Evolutionary conservation across 2,888 invertebrate species (phyloP), one percentile per base, ranked within the genome.

Genomic region (Corbicula japonica): DNA sequence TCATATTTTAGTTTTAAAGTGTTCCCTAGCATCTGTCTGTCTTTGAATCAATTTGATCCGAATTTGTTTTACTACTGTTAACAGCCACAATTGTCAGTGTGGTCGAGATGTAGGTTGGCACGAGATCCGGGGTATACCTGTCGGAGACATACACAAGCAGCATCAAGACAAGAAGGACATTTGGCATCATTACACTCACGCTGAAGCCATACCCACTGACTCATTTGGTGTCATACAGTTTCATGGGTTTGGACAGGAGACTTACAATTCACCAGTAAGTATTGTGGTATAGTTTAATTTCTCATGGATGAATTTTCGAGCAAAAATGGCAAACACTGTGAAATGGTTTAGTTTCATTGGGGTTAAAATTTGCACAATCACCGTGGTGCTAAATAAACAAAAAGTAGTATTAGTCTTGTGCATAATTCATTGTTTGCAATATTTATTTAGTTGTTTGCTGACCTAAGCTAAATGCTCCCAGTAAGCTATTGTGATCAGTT

Each of bases 191-290:
- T 77, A 88, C 12, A 88, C 86, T 4, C 89, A 91, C 83, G 89
- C 89, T 6, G 46, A 61, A 6, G 21, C 35, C 15, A 62, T 76
- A 10, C 75, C 85, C 8, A 86, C 90, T 61, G 87, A 89, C 71
- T 89, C 89, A 1, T 92, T 90, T 84, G 92, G 92, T 44, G 86
- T 86, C 32, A 89, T 93, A 30, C 80, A 85, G 58, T 93, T 93
- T 78, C 75, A 86, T 38, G 93, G 93, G 2, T 93, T 92, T 83
- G 92, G 92, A 8, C 87, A 88, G 62, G 92, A 91, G 68, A 76
- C 86, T n/a, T 69, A 76, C 1, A 87, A 86, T 56, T 89, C 91
- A 34, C 92, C 92, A 28, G 92, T 92, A 78, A 87, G 88, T 86
- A 63, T n/a, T n/a, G n/a, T n/a, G n/a, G n/a, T n/a, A n/a, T n/a